Evolutionary conservation across 2,888 invertebrate genomes (phyloP).

Genomic region (Anodontia alba): DNA sequence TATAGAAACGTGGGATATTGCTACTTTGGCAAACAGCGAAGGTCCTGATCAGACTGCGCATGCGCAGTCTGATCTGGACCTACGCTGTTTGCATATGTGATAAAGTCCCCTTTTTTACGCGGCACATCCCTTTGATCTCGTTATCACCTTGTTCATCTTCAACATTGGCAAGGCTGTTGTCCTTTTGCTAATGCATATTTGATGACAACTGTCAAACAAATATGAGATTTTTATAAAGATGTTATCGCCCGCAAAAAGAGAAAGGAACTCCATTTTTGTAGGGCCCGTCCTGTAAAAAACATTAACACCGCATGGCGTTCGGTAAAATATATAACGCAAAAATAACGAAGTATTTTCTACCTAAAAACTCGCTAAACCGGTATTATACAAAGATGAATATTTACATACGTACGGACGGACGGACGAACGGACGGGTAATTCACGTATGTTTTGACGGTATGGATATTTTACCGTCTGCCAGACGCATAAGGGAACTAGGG

Average conservation of each 20-base stretch:
- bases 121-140: not conserved
- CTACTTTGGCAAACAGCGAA: too few species aligned
- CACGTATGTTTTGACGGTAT: too few species aligned
- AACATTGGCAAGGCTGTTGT: not conserved
- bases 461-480: too few species aligned
- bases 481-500: too few species aligned
- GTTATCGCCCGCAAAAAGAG: not conserved
- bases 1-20: too few species aligned
- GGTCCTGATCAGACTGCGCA: not conserved
- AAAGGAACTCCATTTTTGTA: not conserved
- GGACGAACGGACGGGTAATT: too few species aligned
- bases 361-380: too few species aligned
- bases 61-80: not conserved
- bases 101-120: not conserved
- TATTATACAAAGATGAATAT: too few species aligned
- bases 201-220: conserved; percentile 10
- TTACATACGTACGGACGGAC: too few species aligned
- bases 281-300: not conserved
- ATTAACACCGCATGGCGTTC: not conserved
- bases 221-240: conserved; percentile 11
- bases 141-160: not conserved
- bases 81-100: not conserved
- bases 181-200: conserved; percentile 4
- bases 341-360: too few species aligned
- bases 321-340: too few species aligned